Evolutionary conservation across 2,888 invertebrate genomes (phyloP).

Genomic region (Drosophila planitibia): DNA sequence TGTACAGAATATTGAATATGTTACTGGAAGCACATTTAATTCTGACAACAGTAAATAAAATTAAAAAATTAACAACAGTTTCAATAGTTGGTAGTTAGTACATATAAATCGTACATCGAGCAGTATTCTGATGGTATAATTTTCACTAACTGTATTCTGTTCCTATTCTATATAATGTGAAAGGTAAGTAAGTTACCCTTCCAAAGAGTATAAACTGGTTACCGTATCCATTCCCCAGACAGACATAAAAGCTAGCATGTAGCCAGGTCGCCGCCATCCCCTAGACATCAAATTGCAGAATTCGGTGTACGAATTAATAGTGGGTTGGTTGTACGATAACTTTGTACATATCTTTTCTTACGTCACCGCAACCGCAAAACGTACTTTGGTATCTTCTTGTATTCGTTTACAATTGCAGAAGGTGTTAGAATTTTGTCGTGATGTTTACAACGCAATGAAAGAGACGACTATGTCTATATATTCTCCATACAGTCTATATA

Average conservation of each 20-base stretch:
- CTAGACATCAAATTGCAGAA: not conserved
- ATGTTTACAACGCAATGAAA: not conserved
- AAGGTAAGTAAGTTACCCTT: too few relatives aligned
- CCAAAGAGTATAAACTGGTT: too few relatives aligned
- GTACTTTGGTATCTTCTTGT: not conserved
- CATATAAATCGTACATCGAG: too few relatives aligned
- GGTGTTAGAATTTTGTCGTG: not conserved
- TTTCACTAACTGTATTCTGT: too few relatives aligned
- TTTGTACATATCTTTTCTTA: not conserved
- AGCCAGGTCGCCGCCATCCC: not conserved
- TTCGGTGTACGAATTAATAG: not conserved
- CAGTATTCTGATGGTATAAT: too few relatives aligned
- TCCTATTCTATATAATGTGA: too few relatives aligned
- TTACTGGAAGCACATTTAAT: not conserved
- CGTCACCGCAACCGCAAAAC: not conserved
- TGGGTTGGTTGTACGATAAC: not conserved
- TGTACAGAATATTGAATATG: not conserved
- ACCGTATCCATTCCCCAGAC: not conserved
- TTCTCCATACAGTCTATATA: not conserved
- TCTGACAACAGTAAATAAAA: not conserved
- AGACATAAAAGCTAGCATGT: not conserved
- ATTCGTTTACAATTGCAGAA: not conserved
- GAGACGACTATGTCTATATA: not conserved
- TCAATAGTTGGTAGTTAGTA: not conserved
- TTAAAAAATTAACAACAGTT: not conserved